phyloP scores from a whole-genome alignment of 30 jellyfish, hydroid and myxozoan species.

The Hydractinia echinata region DNA sequence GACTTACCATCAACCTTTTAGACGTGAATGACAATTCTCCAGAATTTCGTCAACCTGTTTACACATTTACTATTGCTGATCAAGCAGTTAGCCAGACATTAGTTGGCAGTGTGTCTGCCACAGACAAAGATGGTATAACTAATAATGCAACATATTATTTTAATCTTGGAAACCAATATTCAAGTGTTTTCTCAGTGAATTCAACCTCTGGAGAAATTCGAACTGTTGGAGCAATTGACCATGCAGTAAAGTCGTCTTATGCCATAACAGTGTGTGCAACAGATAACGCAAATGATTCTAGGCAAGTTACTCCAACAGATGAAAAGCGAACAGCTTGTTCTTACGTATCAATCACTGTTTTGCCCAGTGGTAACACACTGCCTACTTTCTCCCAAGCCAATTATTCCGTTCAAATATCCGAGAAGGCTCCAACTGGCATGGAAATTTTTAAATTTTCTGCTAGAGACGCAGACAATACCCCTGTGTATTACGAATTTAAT shows the following conservation, averaged over 20 bases:
- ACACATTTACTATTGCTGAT: background rate
- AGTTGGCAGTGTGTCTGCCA: conserved; percentile 27
- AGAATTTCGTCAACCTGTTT: background rate
- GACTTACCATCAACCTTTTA: conserved; percentile 29
- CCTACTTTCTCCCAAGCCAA: conserved; percentile 44
- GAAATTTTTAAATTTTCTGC: background rate
- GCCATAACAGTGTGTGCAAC: conserved; percentile 38
- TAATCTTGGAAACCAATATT: background rate
- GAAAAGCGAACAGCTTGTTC: conserved; percentile 29
- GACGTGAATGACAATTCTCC: conserved; percentile 91
- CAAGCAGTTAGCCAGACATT: background rate
- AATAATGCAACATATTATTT: background rate
- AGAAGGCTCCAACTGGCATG: conserved; percentile 12
- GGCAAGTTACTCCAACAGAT: conserved; percentile 17
- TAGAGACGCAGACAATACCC: conserved; percentile 13
- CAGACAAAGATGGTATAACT: conserved; percentile 24
- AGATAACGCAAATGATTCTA: conserved; percentile 41
- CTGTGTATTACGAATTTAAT: background rate
- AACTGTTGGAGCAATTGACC: conserved; percentile 46
- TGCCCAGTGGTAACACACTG: conserved; percentile 50
- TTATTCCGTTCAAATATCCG: conserved; percentile 35
- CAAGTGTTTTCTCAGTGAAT: background rate
- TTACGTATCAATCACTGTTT: conserved; percentile 42
- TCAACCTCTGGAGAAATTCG: conserved; percentile 14
- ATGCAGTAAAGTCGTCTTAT: conserved; percentile 18